Base-by-base conservation (phyloP, 2,888 invertebrate species). In the Pollenia labialis region DNA sequence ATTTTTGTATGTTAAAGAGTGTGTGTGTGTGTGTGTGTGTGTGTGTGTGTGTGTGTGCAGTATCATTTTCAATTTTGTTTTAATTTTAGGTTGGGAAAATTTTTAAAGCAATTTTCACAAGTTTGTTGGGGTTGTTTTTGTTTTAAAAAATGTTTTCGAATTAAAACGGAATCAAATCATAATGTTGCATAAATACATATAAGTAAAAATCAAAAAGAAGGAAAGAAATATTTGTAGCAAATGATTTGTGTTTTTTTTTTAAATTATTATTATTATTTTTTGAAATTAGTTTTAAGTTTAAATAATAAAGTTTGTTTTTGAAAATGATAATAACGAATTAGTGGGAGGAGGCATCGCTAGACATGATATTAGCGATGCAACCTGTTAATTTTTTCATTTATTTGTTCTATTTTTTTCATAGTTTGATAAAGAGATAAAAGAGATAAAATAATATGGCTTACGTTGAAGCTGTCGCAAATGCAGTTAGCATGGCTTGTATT, bases 381-480 rank as follows among this genome's bases (percentile, higher is more conserved):
- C 82, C 86, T 83, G 40, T 7, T 18, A 48, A 54, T 60, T 52
- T 23, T 46, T 18, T 69, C 60, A 18, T 52, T n/a, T 0, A 50
- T 58, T 60, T 74, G 46, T 56, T 71, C 62, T 71, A 14, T 81
- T 50, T 48, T 54, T 16, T 84, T 44, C 4, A 81, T 81, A 85
- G 46, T 52, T 52, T 14, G 52, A 79, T 79, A 85, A 76, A 82
- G 75, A 69, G 62, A 84, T 50, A 50, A 54, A 81, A 48, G 88
- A 88, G 89, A 81, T 89, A 81, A 80, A 81, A 85, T 71, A 88
- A 50, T 71, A 88, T 89, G 89, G 90, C 96, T 96, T 94, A 97
- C 97, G 98, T 97, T 90, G 98, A 98, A 90, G 98, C 97, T 89
- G 97, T 98, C 89, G 97, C 97, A 92, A 97, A 96, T 62, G 97